phyloP scores from a whole-genome alignment of 2,888 invertebrate genomes.

The Pristionchus entomophagus region DNA sequence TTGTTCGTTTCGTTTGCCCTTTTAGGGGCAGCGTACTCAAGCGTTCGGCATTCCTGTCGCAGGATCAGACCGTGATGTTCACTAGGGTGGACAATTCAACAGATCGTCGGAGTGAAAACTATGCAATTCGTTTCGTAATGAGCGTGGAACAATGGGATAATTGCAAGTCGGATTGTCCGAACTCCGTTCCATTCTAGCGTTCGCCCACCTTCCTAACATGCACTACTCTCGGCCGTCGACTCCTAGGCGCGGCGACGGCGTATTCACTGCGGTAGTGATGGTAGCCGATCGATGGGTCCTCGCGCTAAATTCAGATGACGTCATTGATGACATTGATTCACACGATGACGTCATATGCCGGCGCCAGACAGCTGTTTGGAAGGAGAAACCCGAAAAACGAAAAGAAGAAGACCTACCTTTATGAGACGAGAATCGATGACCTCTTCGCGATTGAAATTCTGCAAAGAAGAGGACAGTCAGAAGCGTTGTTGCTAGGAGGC shows the following conservation, averaged over 20 bases:
- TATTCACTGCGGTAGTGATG: background rate
- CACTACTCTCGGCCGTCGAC: conserved; percentile 19
- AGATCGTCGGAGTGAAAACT: too few species aligned
- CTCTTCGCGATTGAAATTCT: conserved; percentile 3
- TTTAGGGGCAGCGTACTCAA: too few species aligned
- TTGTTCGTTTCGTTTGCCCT: too few species aligned
- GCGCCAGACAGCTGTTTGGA: background rate
- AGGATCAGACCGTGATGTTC: too few species aligned
- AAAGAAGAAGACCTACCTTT: conserved; percentile 23
- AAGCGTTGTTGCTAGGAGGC: background rate
- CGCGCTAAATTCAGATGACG: background rate
- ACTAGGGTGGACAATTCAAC: too few species aligned
- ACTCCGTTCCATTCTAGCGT: too few species aligned
- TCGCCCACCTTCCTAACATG: background rate
- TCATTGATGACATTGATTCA: too few species aligned
- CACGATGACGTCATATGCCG: background rate
- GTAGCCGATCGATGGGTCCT: conserved; percentile 22
- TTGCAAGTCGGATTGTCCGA: too few species aligned
- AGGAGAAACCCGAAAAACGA: background rate
- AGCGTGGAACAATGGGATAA: too few species aligned
- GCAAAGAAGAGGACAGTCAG: background rate
- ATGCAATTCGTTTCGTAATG: too few species aligned
- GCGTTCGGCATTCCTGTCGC: too few species aligned
- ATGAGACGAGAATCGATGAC: background rate
- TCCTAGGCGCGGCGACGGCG: background rate